Evolutionary conservation across 2,113 vertebrate genomes (phyloP), one percentile per base, ranked within the genome.

Genomic region (Sarotherodon lohbergeri): DNA sequence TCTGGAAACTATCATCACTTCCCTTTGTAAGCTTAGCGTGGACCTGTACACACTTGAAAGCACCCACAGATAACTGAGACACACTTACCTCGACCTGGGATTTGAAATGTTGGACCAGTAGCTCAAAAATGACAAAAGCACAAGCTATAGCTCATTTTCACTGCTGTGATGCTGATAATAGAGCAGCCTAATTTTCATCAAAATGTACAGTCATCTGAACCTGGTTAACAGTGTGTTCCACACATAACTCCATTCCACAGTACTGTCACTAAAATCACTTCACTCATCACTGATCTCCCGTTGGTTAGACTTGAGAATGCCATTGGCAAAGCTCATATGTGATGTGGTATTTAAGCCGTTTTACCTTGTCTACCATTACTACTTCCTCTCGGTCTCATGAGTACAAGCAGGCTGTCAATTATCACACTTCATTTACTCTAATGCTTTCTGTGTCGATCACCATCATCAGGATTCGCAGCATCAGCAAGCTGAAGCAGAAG

Each of bases 1-100:
- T 93, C 89, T 90, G 80, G 83, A 86, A 87, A 84, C 14, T 22
- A 81, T 91, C 83, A 81, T 54, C 56, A 16, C 76, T 50, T 84
- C 34, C 48, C 39, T 34, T 36, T n/a, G 73, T 82, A 29, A 88
- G 76, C 50, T 84, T 59, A 46, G 16, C 12, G 17, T 19, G 36
- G 50, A 76, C 54, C 71, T 66, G 10, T 19, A 66, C 71, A 82
- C 36, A 68, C 29, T 48, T 73, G 29, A 24, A 84, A 83, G n/a
- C 59, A n/a, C 61, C 43, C 4, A 46, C 6, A 80, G 22, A 59
- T 27, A 80, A 48, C 46, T 48, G 32, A 57, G 81, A 73, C 68
- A 5, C 41, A 34, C 54, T 80, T 59, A 55, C 79, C 78, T 68
- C 8, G 12, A 61, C 17, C 17, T 52, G 73, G 73, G 46, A 52